Percentiles rank a stretch among this genome's conserved stretches.
These are phyloP conservation scores for Benitochromis conjunctus DNA, from an alignment of 2,113 vertebrate species.

Conservation along the genomic window DNA sequence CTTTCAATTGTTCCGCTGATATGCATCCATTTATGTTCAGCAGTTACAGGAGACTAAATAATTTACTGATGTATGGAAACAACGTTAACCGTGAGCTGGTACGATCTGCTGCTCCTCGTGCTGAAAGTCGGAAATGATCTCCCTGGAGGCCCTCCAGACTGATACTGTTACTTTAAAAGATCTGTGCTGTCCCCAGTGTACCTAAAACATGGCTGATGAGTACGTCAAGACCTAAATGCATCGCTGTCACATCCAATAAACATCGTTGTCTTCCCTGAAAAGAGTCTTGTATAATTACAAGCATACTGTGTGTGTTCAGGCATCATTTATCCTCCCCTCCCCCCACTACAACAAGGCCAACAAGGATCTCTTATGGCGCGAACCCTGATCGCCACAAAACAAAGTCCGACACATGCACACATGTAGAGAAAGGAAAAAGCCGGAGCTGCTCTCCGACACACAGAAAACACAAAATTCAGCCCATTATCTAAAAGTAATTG, in stretches of 20 bases:
- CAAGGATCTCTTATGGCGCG: neutral
- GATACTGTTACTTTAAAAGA: neutral
- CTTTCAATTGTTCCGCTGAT: neutral
- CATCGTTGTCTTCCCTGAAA: neutral
- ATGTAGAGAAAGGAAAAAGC: neutral
- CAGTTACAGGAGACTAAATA: neutral
- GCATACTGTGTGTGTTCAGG: neutral
- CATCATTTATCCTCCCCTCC: neutral
- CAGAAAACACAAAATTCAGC: neutral
- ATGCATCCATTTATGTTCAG: neutral
- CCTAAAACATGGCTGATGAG: neutral
- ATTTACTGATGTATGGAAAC: neutral
- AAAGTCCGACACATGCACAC: neutral
- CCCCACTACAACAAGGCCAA: neutral
- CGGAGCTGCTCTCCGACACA: neutral
- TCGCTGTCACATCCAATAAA: neutral
- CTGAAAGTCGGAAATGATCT: neutral
- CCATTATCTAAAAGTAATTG: constrained; percentile 27
- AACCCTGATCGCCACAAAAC: neutral
- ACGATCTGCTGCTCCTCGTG: neutral
- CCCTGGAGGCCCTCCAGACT: neutral
- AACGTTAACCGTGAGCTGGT: neutral
- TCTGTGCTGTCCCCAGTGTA: neutral
- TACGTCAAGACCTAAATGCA: neutral
- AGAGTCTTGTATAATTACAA: neutral